Conservation (phyloP, 2,113 vertebrate species). For the mouse (Mus musculus) region GRCm39 chr1:135152001-135152500, state of each 20-base stretch:
- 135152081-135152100: background rate
- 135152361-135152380: background rate
- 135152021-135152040: background rate
- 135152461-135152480: background rate
- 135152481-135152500: background rate
- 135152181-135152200: background rate
- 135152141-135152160: background rate
- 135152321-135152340: background rate
- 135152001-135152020: background rate
- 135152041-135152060: background rate
- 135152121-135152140: background rate
- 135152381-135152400: too few relatives aligned
- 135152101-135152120: background rate
- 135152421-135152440: background rate
- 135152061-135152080: background rate
- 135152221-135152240: background rate
- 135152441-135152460: background rate
- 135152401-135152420: background rate
- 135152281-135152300: background rate
- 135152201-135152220: background rate
- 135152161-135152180: background rate
- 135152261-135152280: background rate
- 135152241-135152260: background rate
- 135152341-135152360: background rate
- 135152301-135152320: background rate